Evolutionary conservation across 2,113 vertebrate genomes (phyloP).

Genomic region (Istiophorus platypterus): DNA sequence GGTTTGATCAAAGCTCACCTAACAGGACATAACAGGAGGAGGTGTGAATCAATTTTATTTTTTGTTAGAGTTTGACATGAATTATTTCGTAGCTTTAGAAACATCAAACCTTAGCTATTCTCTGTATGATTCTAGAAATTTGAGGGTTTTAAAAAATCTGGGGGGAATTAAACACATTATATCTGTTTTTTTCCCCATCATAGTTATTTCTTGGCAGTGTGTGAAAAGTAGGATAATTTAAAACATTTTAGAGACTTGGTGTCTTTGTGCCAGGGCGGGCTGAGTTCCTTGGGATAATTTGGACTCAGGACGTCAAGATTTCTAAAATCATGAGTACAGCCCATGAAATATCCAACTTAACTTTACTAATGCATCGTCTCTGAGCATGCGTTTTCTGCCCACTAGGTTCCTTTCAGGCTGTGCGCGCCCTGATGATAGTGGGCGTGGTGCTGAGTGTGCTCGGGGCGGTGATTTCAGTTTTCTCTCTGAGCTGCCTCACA

Average conservation of each 20-base stretch:
- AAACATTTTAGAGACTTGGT: no score
- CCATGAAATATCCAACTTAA: not conserved
- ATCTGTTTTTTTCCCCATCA: not conserved
- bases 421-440: conserved; percentile 92
- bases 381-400: not conserved
- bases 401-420: conserved; percentile 90
- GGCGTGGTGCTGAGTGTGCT: conserved; percentile 88
- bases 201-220: not conserved
- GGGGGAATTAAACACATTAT: no score
- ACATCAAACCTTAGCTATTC: not conserved
- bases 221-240: not conserved
- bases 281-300: not conserved
- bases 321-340: not conserved
- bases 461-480: conserved; percentile 85
- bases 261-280: no score
- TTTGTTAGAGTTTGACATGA: not conserved
- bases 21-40: not conserved
- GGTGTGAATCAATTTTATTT: not conserved
- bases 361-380: not conserved
- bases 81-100: not conserved
- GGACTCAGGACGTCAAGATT: not conserved
- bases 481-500: conserved; percentile 91
- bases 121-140: not conserved
- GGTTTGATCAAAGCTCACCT: no score
- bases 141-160: not conserved